Evolutionary conservation across 1,140 invertebrate species (phyloP), one percentile per base, ranked within the genome.

Genomic region (Drosophila teissieri): DNA sequence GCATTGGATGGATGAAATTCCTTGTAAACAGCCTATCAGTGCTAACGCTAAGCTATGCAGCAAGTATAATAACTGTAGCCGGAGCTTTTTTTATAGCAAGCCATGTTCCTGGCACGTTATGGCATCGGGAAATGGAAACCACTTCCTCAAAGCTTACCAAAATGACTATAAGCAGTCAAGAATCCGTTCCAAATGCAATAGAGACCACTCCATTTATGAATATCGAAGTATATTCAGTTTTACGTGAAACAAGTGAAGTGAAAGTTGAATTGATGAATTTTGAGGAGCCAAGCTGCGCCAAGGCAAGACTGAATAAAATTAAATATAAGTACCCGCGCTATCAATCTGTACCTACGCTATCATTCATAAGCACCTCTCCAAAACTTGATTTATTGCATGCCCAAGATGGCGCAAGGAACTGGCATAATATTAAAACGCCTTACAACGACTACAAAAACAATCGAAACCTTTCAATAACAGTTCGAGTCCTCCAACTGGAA

Each of bases 21-120:
- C 77, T 95, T 39, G 78, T 94, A 15, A 94, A 96, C 19, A 94
- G 96, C 36, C 94, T 95, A 45, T 92, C 94, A 3, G 94, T 96
- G 24, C 94, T 96, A 67, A 91, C 95, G 1, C 93, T 95, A 4
- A 95, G 95, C 39, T 98, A 97, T 92, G 93, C 95, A 1, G 95
- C 95, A 11, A 95, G 95, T 48, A 88, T 97, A 14, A 91, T 96
- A 36, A 95, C 96, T 3, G 91, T 97, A 27, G 90, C 96, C 39
- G 95, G 95, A 15, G 96, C 96, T 42, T 94, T 95, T 34, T 92
- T 95, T 45, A 91, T 96, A 44, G 93, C 94, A 15, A 95, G 95
- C 54, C 94, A 94, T 31, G 90, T 95, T 39, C 94, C 94, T 4
- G 94, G 93, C 46, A 93, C 92, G 14, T 70, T 80, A 42, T 83